phyloP scores from a whole-genome alignment of 2,888 invertebrate genomes.

The Stictocephala bisonia region DNA sequence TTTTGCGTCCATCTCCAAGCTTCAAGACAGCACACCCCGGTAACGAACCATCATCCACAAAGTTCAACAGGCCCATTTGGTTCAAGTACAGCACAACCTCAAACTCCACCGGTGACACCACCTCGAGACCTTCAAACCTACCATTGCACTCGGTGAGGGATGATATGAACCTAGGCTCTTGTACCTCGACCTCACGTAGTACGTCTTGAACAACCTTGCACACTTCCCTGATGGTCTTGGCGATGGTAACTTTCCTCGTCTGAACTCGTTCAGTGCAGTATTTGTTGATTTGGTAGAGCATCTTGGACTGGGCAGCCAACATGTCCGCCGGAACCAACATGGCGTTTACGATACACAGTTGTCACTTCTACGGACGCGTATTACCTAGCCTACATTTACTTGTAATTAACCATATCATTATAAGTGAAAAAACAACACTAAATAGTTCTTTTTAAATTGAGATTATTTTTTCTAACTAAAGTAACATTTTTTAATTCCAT shows the following conservation, averaged over 20 bases:
- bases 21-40: slow-evolving; percentile 89
- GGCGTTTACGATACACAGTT: too few species aligned
- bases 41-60: slow-evolving; percentile 85
- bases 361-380: too few species aligned
- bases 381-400: too few species aligned
- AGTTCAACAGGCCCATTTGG: slow-evolving; percentile 93
- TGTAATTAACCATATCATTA: too few species aligned
- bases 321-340: slow-evolving; percentile 78
- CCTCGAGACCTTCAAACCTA: slow-evolving; percentile 83
- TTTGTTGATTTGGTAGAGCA: slow-evolving; percentile 83
- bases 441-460: too few species aligned
- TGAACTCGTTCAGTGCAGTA: slow-evolving; percentile 84
- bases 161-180: slow-evolving; percentile 86
- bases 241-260: slow-evolving; percentile 75
- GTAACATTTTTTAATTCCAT: too few species aligned
- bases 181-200: slow-evolving; percentile 85
- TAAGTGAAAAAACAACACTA: too few species aligned
- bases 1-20: slow-evolving; percentile 85
- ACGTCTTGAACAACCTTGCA: slow-evolving; percentile 88
- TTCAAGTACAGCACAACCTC: slow-evolving; percentile 87
- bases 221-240: slow-evolving; percentile 80
- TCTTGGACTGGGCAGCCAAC: slow-evolving; percentile 81
- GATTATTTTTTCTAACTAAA: too few species aligned
- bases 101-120: slow-evolving; percentile 82
- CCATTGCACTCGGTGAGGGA: slow-evolving; percentile 81